Evolutionary conservation across 2,113 vertebrate species (phyloP).

Genomic region (Sitta europaea): DNA sequence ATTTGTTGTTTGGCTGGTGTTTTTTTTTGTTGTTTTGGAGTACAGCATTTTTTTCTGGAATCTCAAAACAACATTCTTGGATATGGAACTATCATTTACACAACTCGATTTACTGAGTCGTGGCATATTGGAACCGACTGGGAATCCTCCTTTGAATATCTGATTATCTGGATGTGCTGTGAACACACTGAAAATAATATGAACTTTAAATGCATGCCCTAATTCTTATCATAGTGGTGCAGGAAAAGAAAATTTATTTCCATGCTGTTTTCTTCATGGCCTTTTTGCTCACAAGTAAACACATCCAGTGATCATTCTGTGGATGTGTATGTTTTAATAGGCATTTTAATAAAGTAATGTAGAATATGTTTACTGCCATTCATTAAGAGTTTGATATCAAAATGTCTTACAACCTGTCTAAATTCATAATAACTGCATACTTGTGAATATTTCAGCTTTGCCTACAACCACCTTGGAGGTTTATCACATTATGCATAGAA

Average conservation of each 20-base stretch:
- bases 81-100: background rate
- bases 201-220: slow-evolving; percentile 44
- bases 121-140: background rate
- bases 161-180: slow-evolving; percentile 50
- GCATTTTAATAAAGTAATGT: slow-evolving; percentile 62
- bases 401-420: slow-evolving; percentile 69
- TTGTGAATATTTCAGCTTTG: slow-evolving; percentile 66
- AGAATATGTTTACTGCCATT: slow-evolving; percentile 62
- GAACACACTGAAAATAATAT: slow-evolving; percentile 34
- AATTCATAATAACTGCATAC: slow-evolving; percentile 62
- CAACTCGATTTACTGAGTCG: background rate
- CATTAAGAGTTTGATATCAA: slow-evolving; percentile 61
- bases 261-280: slow-evolving; percentile 56
- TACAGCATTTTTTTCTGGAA: background rate
- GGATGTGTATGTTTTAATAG: slow-evolving; percentile 58
- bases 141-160: slow-evolving; percentile 42
- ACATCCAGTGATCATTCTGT: slow-evolving; percentile 48
- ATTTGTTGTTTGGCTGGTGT: background rate
- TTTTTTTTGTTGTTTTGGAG: background rate
- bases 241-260: slow-evolving; percentile 55
- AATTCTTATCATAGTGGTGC: slow-evolving; percentile 57
- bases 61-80: background rate
- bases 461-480: slow-evolving; percentile 66
- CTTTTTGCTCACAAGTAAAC: slow-evolving; percentile 41
- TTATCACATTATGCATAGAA: slow-evolving; percentile 68